Percentiles rank a stretch among this genome's conserved stretches.
Evolutionary conservation across 2,888 invertebrate species (phyloP).

Genomic region (Caenorhabditis becei): DNA sequence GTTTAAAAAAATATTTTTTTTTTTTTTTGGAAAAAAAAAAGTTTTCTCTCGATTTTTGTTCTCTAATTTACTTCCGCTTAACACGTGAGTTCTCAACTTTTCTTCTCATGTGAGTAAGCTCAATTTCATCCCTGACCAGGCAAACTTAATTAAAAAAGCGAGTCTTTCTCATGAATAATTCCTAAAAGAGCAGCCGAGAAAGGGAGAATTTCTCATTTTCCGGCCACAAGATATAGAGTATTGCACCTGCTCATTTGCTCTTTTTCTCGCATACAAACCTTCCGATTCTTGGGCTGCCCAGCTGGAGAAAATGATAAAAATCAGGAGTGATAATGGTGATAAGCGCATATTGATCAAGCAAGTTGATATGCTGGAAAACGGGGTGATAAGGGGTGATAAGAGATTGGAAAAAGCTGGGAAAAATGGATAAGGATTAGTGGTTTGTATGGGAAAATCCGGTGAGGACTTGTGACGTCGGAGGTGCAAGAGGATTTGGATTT

Average conservation of each 20-base stretch:
- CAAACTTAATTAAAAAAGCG: conserved; percentile 1
- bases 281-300: conserved; percentile 48
- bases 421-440: too few species aligned
- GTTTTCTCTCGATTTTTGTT: too few species aligned
- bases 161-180: conserved; percentile 1
- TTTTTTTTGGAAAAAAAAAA: too few species aligned
- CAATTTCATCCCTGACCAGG: background rate
- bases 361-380: conserved; percentile 39
- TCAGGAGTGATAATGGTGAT: background rate
- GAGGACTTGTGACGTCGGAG: too few species aligned
- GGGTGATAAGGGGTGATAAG: background rate
- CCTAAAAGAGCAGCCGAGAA: background rate
- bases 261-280: conserved; percentile 10
- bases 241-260: background rate
- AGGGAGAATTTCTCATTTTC: background rate
- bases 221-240: background rate
- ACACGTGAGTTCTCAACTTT: background rate
- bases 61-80: background rate
- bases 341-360: conserved; percentile 9
- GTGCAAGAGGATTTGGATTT: too few species aligned
- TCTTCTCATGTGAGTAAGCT: background rate
- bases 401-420: too few species aligned
- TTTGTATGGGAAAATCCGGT: too few species aligned
- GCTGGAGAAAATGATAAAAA: conserved; percentile 12
- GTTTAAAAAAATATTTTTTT: too few species aligned